Conservation (phyloP, 2,888 invertebrate genomes). For the Andrena hattorfiana region DNA sequence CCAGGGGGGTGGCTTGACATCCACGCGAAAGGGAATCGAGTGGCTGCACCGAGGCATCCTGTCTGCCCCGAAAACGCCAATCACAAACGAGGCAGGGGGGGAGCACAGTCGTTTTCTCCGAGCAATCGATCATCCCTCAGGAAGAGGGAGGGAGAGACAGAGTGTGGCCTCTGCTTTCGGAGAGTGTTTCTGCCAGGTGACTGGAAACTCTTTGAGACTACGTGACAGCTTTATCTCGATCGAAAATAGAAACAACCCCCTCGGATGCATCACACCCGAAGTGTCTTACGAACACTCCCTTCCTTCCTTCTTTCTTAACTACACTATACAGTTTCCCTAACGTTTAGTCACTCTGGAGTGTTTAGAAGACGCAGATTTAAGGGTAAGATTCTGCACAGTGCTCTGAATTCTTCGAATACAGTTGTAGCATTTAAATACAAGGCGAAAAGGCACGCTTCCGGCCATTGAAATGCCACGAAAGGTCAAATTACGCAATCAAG, state of each 20-base stretch:
- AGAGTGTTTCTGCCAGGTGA: slow-evolving; percentile 23
- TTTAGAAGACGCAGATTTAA: too few species aligned
- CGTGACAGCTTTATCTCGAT: slow-evolving; percentile 41
- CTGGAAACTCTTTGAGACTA: slow-evolving; percentile 33
- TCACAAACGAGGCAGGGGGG: slow-evolving; percentile 37
- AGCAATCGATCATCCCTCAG: slow-evolving; percentile 54
- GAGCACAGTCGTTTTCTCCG: slow-evolving; percentile 41
- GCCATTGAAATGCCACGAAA: background rate
- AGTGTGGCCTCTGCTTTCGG: background rate
- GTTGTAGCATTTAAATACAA: too few species aligned
- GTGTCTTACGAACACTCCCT: background rate
- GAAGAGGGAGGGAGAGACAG: background rate
- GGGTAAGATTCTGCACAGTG: too few species aligned
- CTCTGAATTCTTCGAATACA: too few species aligned
- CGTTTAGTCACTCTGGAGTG: background rate
- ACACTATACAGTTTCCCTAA: too few species aligned
- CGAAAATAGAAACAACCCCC: slow-evolving; percentile 37
- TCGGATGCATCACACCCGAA: background rate
- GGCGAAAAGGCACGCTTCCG: background rate
- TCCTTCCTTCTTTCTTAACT: too few species aligned
- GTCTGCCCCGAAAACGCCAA: slow-evolving; percentile 65
- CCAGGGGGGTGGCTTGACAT: slow-evolving; percentile 37
- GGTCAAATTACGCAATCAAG: slow-evolving; percentile 49
- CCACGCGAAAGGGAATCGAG: slow-evolving; percentile 25
- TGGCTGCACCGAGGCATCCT: slow-evolving; percentile 24